phyloP scores from a whole-genome alignment of 2,113 vertebrate genomes.

The Eulemur macaco region DNA sequence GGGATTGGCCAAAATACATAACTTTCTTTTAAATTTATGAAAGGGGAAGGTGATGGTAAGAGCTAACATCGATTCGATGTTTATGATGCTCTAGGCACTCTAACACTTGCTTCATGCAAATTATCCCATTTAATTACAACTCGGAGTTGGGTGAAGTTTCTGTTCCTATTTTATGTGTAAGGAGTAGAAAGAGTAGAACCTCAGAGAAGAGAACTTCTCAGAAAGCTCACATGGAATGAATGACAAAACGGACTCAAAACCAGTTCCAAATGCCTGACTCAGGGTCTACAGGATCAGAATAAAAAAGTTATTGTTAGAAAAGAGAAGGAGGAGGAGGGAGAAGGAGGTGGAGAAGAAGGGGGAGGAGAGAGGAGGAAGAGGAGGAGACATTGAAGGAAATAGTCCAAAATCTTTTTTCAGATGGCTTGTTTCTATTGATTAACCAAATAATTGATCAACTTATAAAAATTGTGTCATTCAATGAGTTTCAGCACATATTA shows the following conservation, averaged over 20 bases:
- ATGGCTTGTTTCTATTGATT: neutral
- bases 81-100: neutral
- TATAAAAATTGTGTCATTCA: conserved; percentile 8
- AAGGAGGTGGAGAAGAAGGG: too few relatives aligned
- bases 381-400: neutral
- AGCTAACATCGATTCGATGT: neutral
- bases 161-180: neutral
- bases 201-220: neutral
- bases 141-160: neutral
- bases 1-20: neutral
- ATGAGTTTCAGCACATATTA: neutral
- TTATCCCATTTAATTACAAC: conserved; percentile 20
- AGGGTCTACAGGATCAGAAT: neutral
- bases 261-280: neutral
- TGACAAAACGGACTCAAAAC: neutral
- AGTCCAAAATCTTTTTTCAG: neutral
- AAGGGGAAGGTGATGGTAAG: neutral
- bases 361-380: too few relatives aligned
- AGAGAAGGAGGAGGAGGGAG: accelerated
- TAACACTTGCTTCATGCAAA: neutral
- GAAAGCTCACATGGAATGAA: neutral
- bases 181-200: neutral
- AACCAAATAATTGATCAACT: neutral
- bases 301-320: neutral
- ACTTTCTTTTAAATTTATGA: neutral